These are phyloP conservation scores for Neodiprion fabricii DNA, from an alignment of 1,140 invertebrate species.

Conservation along the genomic window DNA sequence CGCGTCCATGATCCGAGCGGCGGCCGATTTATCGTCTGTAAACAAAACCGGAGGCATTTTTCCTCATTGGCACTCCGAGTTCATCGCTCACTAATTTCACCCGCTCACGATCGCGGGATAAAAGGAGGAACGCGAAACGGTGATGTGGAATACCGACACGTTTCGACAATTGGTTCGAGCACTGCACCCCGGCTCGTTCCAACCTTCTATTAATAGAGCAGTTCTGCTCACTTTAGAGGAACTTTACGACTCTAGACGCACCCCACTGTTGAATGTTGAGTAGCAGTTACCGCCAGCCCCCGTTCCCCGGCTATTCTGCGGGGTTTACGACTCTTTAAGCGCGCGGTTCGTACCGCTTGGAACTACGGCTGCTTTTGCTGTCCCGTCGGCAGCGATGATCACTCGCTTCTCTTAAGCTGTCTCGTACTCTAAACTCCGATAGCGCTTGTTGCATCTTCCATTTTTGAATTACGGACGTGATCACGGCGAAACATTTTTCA, in stretches of 20 bases:
- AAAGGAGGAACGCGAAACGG: background rate
- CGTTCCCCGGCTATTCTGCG: background rate
- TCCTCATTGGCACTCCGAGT: background rate
- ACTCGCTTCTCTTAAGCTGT: too few relatives aligned
- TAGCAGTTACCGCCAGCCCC: conserved; percentile 1
- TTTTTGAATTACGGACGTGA: too few relatives aligned
- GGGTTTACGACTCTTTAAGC: conserved; percentile 37
- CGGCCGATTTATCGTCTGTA: too few relatives aligned
- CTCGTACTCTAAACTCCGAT: too few relatives aligned
- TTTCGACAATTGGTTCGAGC: conserved; percentile 43
- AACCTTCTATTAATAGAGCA: conserved; percentile 38
- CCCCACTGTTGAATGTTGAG: conserved; percentile 40
- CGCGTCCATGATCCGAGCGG: too few relatives aligned
- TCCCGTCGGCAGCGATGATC: conserved; percentile 39
- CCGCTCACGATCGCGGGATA: background rate
- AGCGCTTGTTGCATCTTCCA: too few relatives aligned
- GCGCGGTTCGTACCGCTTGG: conserved; percentile 23
- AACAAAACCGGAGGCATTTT: background rate
- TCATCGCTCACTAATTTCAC: too few relatives aligned
- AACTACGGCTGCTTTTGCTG: background rate
- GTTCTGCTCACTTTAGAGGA: conserved; percentile 47
- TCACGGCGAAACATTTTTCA: too few relatives aligned
- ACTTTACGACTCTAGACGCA: conserved; percentile 46
- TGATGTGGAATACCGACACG: conserved; percentile 32
- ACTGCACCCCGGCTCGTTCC: conserved; percentile 20